Base-by-base conservation (phyloP, 2,113 vertebrate species). In the Ia io region DNA sequence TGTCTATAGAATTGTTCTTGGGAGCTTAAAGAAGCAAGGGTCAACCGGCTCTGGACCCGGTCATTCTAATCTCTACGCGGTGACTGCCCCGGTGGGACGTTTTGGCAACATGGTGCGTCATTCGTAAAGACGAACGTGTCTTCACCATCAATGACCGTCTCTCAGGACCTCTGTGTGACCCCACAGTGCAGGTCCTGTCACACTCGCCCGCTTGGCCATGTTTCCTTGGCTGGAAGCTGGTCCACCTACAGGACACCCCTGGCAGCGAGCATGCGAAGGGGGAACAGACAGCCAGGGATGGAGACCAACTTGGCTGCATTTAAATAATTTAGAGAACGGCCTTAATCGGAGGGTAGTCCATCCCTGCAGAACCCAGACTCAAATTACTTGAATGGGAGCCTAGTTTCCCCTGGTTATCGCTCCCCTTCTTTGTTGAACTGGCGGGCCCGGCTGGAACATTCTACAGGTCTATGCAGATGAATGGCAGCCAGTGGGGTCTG, bases 291-390 rank as follows among this genome's bases (percentile, higher is more conserved):
- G 70, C 77, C 23, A 13, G 49, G 69, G 14, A 53, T 0, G 9
- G 49, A 88, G 78, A 7, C 32, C 0, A 1, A 12, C 93, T 84
- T 20, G 3, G 10, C 67, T 35, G 18, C 22, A 9, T 30, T 13
- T 95, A 7, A 97, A 96, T 97, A 95, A 97, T 97, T 96, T 40
- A 97, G 56, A 82, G 32, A 71, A 18, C 1, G 69, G 65, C 84
- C 90, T 89, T 16, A 6, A 9, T 42, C 5, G 25, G n/a, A 82
- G 70, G 47, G 22, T n/a, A 51, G 59, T 14, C 78, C 71, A 49
- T 47, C 59, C 59, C 71, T 1, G 2, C 10, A 12, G 65, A 42
- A 59, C 30, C 82, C 67, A 47, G 88, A 9, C 88, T 97, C 96
- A 0, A 18, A 51, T 96, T 96, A 96, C 96, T 51, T 82, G 74